Percentiles rank a stretch among this genome's conserved stretches.
Evolutionary conservation across 2,113 vertebrate species (phyloP).

Genomic region (Fulica atra): DNA sequence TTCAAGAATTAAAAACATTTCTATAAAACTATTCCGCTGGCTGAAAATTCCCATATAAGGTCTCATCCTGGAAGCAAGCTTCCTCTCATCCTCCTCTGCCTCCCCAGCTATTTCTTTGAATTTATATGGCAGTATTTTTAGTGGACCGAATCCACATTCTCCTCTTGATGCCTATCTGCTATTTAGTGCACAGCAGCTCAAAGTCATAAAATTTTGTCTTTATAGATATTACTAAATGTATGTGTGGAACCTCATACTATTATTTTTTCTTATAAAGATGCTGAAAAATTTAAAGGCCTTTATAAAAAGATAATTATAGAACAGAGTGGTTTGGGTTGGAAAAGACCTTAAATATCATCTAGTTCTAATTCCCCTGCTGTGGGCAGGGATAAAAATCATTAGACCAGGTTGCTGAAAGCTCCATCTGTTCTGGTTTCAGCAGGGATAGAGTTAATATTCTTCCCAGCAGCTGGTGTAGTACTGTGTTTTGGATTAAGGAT

Average conservation of each 20-base stretch:
- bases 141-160: not conserved
- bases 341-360: too few relatives aligned
- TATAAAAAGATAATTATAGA: not conserved
- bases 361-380: too few relatives aligned
- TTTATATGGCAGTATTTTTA: not conserved
- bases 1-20: constrained; percentile 34
- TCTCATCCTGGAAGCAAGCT: not conserved
- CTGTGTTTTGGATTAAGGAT: too few relatives aligned
- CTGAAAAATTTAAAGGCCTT: not conserved
- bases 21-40: constrained; percentile 16
- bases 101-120: not conserved
- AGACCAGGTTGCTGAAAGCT: too few relatives aligned
- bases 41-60: not conserved
- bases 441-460: too few relatives aligned
- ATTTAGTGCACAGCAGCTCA: not conserved
- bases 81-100: not conserved
- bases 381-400: too few relatives aligned
- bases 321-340: too few relatives aligned
- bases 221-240: fast-evolving
- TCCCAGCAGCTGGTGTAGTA: too few relatives aligned
- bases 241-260: not conserved
- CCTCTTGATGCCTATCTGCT: not conserved
- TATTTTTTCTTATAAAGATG: not conserved
- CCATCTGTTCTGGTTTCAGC: too few relatives aligned
- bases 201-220: not conserved